These are phyloP conservation scores for Drosophila neotestacea DNA, from an alignment of 2,888 invertebrate genomes.

Conservation along the genomic window DNA sequence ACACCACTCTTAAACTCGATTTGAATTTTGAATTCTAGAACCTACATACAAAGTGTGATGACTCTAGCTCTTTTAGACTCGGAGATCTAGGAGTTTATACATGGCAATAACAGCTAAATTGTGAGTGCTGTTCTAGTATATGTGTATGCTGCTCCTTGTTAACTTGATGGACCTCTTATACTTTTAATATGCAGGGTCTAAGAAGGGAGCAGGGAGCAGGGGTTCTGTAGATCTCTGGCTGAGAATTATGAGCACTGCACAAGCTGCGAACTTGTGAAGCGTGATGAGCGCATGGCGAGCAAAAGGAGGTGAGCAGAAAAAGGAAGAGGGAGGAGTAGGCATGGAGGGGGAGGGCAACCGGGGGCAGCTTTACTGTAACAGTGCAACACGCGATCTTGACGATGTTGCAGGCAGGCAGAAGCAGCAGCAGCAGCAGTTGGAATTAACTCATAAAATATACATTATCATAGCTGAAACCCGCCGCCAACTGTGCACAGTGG, in stretches of 20 bases:
- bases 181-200: too few species aligned
- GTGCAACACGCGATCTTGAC: constrained; percentile 74
- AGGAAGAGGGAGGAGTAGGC: constrained; percentile 8
- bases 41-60: too few species aligned
- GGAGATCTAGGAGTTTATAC: too few species aligned
- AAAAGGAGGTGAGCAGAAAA: not conserved
- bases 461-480: constrained; percentile 73
- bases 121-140: too few species aligned
- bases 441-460: constrained; percentile 81
- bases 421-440: constrained; percentile 35
- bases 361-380: constrained; percentile 53
- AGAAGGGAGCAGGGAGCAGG: not conserved
- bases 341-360: not conserved
- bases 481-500: constrained; percentile 32
- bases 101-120: too few species aligned
- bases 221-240: constrained; percentile 19
- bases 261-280: constrained; percentile 80
- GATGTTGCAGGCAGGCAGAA: constrained; percentile 20
- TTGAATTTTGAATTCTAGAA: too few species aligned
- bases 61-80: too few species aligned
- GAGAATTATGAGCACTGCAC: constrained; percentile 76
- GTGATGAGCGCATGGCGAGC: constrained; percentile 70
- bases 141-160: too few species aligned
- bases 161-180: too few species aligned
- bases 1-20: too few species aligned